phyloP scores from a whole-genome alignment of 2,888 invertebrate genomes.

The Lepidochitona cinerea region DNA sequence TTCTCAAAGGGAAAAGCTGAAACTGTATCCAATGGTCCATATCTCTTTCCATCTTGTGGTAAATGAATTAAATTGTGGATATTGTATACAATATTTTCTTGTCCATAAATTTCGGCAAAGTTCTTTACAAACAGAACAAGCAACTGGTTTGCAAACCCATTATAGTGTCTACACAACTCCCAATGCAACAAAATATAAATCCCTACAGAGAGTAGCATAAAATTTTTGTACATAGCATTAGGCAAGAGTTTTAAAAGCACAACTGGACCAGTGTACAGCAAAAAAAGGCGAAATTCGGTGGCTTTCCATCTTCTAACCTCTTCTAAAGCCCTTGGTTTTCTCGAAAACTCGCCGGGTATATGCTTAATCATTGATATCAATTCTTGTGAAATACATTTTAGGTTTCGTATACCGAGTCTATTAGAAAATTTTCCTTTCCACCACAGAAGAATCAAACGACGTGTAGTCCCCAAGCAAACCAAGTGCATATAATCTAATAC shows the following conservation, averaged over 20 bases:
- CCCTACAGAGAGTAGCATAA: not conserved
- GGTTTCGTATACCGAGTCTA: slow-evolving; percentile 18
- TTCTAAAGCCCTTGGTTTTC: slow-evolving; percentile 45
- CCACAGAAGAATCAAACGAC: slow-evolving; percentile 47
- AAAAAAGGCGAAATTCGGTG: slow-evolving; percentile 50
- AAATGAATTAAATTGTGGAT: slow-evolving; percentile 11
- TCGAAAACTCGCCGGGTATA: slow-evolving; percentile 46
- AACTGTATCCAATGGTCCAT: not conserved
- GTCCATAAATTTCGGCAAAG: slow-evolving; percentile 19
- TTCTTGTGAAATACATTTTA: slow-evolving; percentile 17
- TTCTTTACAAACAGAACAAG: slow-evolving; percentile 24
- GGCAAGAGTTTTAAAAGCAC: not conserved
- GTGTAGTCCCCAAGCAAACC: slow-evolving; percentile 56
- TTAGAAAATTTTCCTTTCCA: slow-evolving; percentile 34
- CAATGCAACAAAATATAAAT: not conserved
- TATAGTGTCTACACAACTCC: not conserved
- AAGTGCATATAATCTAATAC: slow-evolving; percentile 52
- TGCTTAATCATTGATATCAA: slow-evolving; percentile 12
- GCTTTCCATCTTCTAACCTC: slow-evolving; percentile 54
- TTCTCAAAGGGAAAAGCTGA: not conserved
- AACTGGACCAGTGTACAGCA: slow-evolving; percentile 49
- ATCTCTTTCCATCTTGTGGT: not conserved
- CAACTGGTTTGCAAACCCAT: slow-evolving; percentile 12
- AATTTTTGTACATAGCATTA: slow-evolving; percentile 23
- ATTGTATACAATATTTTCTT: slow-evolving; percentile 33